Evolutionary conservation across 2,113 vertebrate species (phyloP).

Genomic region (Seriola dumerili): DNA sequence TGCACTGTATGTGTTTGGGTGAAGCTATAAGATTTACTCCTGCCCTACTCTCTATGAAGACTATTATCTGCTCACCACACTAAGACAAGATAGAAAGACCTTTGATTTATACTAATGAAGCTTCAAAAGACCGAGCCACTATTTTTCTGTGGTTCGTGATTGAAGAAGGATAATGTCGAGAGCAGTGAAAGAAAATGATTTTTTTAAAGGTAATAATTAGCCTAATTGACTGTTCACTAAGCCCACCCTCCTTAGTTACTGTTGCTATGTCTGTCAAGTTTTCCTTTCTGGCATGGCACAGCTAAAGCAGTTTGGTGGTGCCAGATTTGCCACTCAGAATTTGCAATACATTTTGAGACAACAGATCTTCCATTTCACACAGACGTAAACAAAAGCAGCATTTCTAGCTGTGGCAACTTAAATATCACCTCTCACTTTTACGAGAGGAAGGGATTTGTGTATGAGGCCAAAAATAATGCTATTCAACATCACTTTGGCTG

Average conservation of each 20-base stretch:
- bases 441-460: no score
- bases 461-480: no score
- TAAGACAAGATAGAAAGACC: slow-evolving; percentile 6
- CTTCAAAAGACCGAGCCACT: neutral
- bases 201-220: neutral
- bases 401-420: neutral
- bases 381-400: neutral
- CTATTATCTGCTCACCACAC: slow-evolving; percentile 14
- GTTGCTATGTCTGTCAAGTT: neutral
- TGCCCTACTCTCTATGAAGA: slow-evolving; percentile 11
- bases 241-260: neutral
- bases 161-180: neutral
- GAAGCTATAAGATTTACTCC: slow-evolving; percentile 17
- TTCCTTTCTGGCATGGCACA: neutral
- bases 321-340: neutral
- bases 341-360: neutral
- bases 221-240: neutral
- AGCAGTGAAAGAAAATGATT: neutral
- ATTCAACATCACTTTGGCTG: no score
- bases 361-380: neutral
- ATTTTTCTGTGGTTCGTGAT: neutral
- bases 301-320: neutral
- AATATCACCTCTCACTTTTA: neutral
- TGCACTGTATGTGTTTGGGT: slow-evolving; percentile 39
- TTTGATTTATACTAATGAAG: neutral